Evolutionary conservation across 2,113 vertebrate genomes (phyloP), one percentile per base, ranked within the genome.

Genomic region (Rhinichthys klamathensis): DNA sequence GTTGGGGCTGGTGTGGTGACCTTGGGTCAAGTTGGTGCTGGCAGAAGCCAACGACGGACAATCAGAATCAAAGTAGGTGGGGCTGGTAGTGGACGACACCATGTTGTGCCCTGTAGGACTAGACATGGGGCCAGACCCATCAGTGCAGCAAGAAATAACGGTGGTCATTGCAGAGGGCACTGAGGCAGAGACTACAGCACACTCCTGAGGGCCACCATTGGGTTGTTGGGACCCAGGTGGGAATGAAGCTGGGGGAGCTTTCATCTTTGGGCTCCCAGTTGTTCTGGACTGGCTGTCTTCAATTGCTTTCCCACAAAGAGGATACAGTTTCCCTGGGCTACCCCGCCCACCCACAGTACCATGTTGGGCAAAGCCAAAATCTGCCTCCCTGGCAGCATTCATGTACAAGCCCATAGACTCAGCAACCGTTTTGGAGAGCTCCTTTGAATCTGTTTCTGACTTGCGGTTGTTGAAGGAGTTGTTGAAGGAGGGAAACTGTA

Each of bases 351-450:
- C 91, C 87, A 86, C 94, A 49, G 93, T 38, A 49, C 92, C 93
- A 87, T 98, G 97, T 91, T 96, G 97, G 80, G 96, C 95, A 0
- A 96, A 98, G 85, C 94, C 88, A 82, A 96, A 99, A 88, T 99
- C 98, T 0, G 96, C 95, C 12, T 99, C 97, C 89, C 98, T 94
- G 86, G 96, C 94, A 0, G 97, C 97, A 89, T 99, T 97, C 98
- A 99, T 99, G 86, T 99, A 99, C 23, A 99, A 94, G 86, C 97
- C 98, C 98, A 99, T 99, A 81, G 98, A 99, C 92, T 99, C 98
- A 0, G 98, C 98, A 85, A 99, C 98, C 0, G 98, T 95, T 58
- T 97, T 97, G 27, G 98, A 98, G 86, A 99, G 97, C 91, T 99
- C 98, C 92, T 99, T 99, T 0, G 98, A 97, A 90, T 98, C 98